phyloP scores from a whole-genome alignment of 2,888 invertebrate species.

The Fabriciana adippe region DNA sequence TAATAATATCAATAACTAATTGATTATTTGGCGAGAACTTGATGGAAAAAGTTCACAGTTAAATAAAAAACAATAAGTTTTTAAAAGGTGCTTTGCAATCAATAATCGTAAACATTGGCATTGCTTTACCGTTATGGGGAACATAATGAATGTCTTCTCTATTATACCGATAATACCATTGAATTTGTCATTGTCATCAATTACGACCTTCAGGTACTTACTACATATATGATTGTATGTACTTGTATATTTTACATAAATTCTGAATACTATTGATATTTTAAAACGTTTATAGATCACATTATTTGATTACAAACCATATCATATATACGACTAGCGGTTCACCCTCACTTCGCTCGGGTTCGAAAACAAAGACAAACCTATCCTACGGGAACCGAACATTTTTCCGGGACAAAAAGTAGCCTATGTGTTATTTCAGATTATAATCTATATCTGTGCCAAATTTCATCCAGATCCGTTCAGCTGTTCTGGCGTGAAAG shows the following conservation, averaged over 20 bases:
- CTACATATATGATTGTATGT: no score
- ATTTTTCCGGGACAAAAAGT: no score
- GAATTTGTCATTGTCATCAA: conserved; percentile 42
- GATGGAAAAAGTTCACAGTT: conserved; percentile 16
- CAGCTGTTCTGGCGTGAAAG: no score
- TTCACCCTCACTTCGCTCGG: no score
- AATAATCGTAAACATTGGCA: conserved; percentile 53
- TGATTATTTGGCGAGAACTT: not conserved
- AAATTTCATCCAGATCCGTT: no score
- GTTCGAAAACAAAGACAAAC: no score
- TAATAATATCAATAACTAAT: not conserved
- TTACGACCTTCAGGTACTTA: conserved; percentile 36
- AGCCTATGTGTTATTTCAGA: no score
- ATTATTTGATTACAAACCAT: not conserved
- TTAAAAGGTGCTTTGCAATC: conserved; percentile 34
- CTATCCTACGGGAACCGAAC: no score
- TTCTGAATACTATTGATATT: not conserved
- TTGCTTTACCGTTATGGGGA: conserved; percentile 57
- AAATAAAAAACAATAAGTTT: conserved; percentile 22
- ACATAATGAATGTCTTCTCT: conserved; percentile 53
- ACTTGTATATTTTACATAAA: conserved; percentile 9
- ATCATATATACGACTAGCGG: no score
- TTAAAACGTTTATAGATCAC: not conserved
- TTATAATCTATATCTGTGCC: no score
- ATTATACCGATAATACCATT: conserved; percentile 40